Conservation (phyloP, 2,113 vertebrate genomes). For the Globicephala melas region DNA sequence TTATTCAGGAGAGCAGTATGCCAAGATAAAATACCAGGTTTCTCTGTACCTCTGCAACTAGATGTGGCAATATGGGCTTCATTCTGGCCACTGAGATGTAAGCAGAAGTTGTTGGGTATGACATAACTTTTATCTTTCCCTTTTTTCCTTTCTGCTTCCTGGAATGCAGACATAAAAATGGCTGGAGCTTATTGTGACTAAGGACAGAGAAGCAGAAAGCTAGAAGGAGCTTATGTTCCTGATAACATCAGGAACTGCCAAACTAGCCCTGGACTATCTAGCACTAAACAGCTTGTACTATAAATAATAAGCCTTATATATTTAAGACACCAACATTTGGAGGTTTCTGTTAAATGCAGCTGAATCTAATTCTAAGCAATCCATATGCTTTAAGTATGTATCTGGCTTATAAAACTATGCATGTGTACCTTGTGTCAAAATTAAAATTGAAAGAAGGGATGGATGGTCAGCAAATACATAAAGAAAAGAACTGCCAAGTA, state of each 20-base stretch:
- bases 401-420: neutral
- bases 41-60: neutral
- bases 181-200: neutral
- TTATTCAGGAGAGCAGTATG: neutral
- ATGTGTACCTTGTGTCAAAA: neutral
- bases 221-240: neutral
- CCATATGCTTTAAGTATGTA: neutral
- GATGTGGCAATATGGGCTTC: neutral
- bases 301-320: neutral
- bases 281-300: neutral
- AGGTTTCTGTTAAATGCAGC: neutral
- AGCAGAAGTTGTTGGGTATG: neutral
- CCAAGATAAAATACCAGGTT: neutral
- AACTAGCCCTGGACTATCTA: neutral
- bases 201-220: neutral
- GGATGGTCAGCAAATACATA: neutral
- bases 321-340: neutral
- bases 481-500: neutral
- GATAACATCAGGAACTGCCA: neutral
- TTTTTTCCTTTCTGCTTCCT: neutral
- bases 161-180: neutral
- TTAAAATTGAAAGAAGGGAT: neutral
- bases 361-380: constrained; percentile 1
- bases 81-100: neutral
- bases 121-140: neutral